Evolutionary conservation across 2,888 invertebrate genomes (phyloP).

Genomic region (Abrostola triplasia): DNA sequence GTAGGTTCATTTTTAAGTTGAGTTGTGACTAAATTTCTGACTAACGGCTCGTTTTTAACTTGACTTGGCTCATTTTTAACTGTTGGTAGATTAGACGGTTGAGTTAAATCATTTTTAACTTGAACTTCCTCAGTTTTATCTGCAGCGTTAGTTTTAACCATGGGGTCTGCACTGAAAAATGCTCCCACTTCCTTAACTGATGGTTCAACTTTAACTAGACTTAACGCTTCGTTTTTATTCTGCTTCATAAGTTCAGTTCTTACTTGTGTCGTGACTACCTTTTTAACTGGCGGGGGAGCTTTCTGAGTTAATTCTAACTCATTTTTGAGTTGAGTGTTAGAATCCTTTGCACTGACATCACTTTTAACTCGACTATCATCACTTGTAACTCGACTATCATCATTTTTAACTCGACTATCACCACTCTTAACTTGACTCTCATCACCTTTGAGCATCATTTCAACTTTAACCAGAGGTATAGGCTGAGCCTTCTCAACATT

Average conservation of each 20-base stretch:
- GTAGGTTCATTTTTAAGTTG: not conserved
- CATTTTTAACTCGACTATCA: no score
- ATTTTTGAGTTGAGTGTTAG: not conserved
- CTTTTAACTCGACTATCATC: no score
- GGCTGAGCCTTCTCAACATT: not conserved
- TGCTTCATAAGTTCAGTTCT: conserved; percentile 8
- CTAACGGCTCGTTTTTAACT: not conserved
- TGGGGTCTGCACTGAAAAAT: conserved; percentile 1
- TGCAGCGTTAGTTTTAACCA: conserved; percentile 7
- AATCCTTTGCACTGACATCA: no score
- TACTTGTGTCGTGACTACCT: conserved; percentile 9
- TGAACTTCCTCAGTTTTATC: no score
- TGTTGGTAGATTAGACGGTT: no score
- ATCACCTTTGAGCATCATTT: not conserved
- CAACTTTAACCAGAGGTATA: conserved; percentile 1
- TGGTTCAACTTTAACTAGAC: not conserved
- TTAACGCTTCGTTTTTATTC: conserved; percentile 4
- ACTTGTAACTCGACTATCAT: no score
- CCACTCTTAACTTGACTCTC: no score
- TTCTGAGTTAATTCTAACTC: not conserved
- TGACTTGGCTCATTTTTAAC: not conserved
- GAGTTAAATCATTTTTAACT: no score
- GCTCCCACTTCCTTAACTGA: not conserved
- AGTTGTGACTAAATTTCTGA: no score
- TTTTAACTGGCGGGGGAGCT: conserved; percentile 6